phyloP scores from a whole-genome alignment of 2,888 invertebrate species.

The Rhamphomyia laevipes region DNA sequence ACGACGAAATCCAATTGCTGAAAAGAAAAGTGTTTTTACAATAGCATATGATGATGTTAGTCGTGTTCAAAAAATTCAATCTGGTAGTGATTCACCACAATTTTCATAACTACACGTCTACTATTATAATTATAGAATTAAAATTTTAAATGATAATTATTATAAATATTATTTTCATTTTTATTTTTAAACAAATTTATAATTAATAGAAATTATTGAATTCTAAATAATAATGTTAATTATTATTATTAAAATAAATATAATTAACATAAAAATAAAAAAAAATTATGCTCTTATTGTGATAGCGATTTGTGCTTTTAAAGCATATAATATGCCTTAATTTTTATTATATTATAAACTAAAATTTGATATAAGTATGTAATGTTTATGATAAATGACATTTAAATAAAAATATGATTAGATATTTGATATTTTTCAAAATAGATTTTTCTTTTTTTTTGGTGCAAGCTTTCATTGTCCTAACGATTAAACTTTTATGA shows the following conservation, averaged over 20 bases:
- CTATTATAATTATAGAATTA: no score
- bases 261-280: no score
- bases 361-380: no score
- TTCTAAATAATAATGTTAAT: no score
- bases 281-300: conserved; percentile 1
- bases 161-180: background rate
- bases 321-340: conserved; percentile 5
- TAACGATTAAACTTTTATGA: background rate
- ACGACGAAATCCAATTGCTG: conserved; percentile 56
- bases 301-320: conserved; percentile 9
- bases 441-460: background rate
- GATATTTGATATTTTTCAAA: background rate
- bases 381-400: no score
- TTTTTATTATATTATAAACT: no score
- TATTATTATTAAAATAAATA: no score
- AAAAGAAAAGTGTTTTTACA: conserved; percentile 87
- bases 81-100: conserved; percentile 69
- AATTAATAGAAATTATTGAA: background rate
- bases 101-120: conserved; percentile 28
- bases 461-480: background rate
- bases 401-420: no score
- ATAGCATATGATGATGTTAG: conserved; percentile 82
- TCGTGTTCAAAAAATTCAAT: conserved; percentile 67
- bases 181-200: background rate
- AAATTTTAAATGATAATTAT: no score